These are phyloP conservation scores for Peromyscus aztecus DNA, from an alignment of 2,797 vertebrate genomes.

Conservation along the genomic window DNA sequence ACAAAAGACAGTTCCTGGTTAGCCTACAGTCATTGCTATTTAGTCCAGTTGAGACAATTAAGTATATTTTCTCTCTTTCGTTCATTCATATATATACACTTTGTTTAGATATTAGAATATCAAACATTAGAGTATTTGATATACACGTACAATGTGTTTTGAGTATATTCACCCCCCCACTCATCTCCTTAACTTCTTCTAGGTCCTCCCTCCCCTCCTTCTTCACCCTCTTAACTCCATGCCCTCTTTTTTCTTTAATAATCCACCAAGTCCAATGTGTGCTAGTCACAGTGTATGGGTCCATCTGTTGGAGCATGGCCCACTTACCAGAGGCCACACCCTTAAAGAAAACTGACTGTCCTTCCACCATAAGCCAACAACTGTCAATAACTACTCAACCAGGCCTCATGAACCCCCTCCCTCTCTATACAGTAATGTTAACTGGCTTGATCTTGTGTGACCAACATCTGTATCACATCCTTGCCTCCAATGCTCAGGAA, in stretches of 20 bases:
- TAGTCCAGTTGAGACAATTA: neutral
- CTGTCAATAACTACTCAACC: neutral
- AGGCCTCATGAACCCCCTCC: neutral
- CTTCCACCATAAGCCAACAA: neutral
- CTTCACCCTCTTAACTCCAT: neutral
- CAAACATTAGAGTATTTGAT: neutral
- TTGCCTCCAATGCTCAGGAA: neutral
- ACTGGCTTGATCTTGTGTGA: neutral
- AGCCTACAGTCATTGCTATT: neutral
- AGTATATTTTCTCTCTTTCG: neutral
- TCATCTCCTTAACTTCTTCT: neutral
- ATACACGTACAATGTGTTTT: too few species aligned
- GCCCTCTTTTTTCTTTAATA: neutral
- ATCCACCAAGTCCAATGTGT: neutral
- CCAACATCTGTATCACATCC: neutral
- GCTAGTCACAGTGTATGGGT: neutral
- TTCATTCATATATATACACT: too few species aligned
- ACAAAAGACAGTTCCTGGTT: neutral
- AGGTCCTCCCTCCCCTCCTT: neutral
- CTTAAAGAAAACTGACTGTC: neutral
- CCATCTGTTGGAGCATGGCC: neutral
- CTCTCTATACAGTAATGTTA: neutral
- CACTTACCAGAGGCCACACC: neutral
- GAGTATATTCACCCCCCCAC: neutral
- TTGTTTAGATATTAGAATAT: neutral